A percentile compares a stretch with the other conserved stretches of the same genome.
phyloP scores from a whole-genome alignment of 1,140 invertebrate genomes.

The Vanessa tameamea region DNA sequence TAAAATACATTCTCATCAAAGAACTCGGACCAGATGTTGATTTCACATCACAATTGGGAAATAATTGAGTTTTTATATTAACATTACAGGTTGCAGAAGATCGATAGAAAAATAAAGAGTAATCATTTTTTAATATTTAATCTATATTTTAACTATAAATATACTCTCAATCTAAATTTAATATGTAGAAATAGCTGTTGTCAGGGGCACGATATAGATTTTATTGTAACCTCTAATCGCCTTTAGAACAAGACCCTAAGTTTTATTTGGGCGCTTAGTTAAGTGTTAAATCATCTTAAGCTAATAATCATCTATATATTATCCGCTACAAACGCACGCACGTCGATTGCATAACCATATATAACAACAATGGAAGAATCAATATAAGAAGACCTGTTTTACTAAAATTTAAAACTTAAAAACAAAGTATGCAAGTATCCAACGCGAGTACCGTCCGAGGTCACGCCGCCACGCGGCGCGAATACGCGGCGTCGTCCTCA shows the following conservation, averaged over 20 bases:
- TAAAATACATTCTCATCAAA: constrained; percentile 39
- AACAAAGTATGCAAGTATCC: neutral
- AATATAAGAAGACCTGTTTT: constrained; percentile 57
- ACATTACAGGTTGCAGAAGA: constrained; percentile 50
- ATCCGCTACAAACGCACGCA: neutral
- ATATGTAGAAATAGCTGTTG: constrained; percentile 28
- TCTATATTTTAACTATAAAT: constrained; percentile 55
- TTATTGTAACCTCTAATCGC: neutral
- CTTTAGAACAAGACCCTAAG: neutral
- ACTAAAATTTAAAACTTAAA: constrained; percentile 31
- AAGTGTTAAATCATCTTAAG: constrained; percentile 9
- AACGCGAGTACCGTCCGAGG: neutral
- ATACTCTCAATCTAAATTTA: constrained; percentile 50
- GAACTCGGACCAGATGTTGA: neutral
- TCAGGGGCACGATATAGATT: neutral
- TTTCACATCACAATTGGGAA: constrained; percentile 11
- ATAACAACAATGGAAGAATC: constrained; percentile 72
- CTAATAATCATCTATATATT: neutral
- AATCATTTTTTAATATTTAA: constrained; percentile 41
- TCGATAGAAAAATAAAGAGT: constrained; percentile 69
- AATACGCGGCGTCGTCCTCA: constrained; percentile 37
- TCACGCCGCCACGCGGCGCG: neutral
- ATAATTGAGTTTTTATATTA: constrained; percentile 16
- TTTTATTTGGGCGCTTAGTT: neutral
- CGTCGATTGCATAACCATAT: neutral